Conservation (phyloP, 2,797 vertebrate species). For the Sandelia bainsii region DNA sequence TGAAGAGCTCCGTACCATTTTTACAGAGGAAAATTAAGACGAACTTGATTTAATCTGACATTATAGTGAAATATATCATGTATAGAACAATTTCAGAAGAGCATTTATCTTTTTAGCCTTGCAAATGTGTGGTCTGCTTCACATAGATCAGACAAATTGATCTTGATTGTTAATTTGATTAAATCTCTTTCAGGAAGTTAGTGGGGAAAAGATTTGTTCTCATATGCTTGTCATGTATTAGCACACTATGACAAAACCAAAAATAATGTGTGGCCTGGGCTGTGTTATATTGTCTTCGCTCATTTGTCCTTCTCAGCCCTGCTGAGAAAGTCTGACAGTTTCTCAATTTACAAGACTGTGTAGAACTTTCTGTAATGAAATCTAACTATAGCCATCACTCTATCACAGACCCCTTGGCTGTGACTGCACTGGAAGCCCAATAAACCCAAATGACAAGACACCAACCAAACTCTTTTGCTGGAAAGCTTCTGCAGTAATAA, state of each 20-base stretch:
- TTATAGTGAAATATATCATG: conserved; percentile 23
- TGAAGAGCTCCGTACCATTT: conserved; percentile 10
- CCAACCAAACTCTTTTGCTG: conserved; percentile 26
- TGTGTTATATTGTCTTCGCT: conserved; percentile 42
- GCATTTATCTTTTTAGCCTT: conserved; percentile 23
- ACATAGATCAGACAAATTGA: conserved; percentile 31
- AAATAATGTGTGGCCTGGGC: conserved; percentile 31
- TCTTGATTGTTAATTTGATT: conserved; percentile 59
- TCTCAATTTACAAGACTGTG: conserved; percentile 47
- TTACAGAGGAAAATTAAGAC: conserved; percentile 22
- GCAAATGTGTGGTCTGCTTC: conserved; percentile 5
- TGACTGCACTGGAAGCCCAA: conserved; percentile 55
- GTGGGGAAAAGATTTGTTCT: conserved; percentile 26
- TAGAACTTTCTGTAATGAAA: conserved; percentile 58
- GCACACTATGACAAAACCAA: conserved; percentile 18
- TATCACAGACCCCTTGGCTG: conserved; percentile 44
- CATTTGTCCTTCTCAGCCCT: conserved; percentile 39
- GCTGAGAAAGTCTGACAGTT: conserved; percentile 53
- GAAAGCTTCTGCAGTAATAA: conserved; percentile 43
- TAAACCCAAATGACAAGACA: conserved; percentile 55
- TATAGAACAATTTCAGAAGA: conserved; percentile 22
- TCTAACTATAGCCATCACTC: conserved; percentile 51
- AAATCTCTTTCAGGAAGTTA: conserved; percentile 34
- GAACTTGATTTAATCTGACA: conserved; percentile 46
- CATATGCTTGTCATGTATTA: conserved; percentile 21